Base-by-base conservation (phyloP, 1,140 invertebrate species). In the Drosophila serrata region DNA sequence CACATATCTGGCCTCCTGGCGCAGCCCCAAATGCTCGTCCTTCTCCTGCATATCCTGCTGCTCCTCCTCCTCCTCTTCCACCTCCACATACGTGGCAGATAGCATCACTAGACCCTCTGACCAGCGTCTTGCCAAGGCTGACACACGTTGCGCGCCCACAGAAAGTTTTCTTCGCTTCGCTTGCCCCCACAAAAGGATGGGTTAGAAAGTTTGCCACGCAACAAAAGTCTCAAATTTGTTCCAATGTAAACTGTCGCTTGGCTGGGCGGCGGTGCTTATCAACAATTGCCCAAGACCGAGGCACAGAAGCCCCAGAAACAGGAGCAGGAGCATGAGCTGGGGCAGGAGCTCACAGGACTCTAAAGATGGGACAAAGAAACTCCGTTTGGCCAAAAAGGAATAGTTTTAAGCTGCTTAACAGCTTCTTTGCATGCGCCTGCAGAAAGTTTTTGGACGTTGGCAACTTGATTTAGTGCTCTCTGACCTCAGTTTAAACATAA, bases 401-500 rank as follows among this genome's bases (percentile, higher is more conserved):
- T 90, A 90, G 88, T 91, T 91, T 81, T 91, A 91, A 91, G 88
- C 88, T 87, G 88, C 88, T 91, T 91, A 90, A 90, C 81, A 90
- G 86, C 81, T 85, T 79, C 84, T 82, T 82, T 75, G 75, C 75
- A 70, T 79, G 64, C 43, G 60, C 53, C 37, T 8, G 59, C 46
- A n/a, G 49, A 60, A 80, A 81, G 61, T 79, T 65, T 82, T 75
- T 55, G 75, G 79, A 64, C 69, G 65, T 59, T 78, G 79, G 75
- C 80, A 90, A 92, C 79, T 92, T 92, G 91, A 92, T 92, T 92
- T 92, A 92, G 85, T 92, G 91, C 88, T 90, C 86, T 92, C 76
- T 92, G 91, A 92, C 91, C 91, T 92, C 82, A 90, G 88, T 92
- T 92, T 87, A 91, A 91, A 92, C 78, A 92, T 90, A 91, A 91